Evolutionary conservation across 2,797 vertebrate genomes (phyloP).

Genomic region (Lateolabrax maculatus): DNA sequence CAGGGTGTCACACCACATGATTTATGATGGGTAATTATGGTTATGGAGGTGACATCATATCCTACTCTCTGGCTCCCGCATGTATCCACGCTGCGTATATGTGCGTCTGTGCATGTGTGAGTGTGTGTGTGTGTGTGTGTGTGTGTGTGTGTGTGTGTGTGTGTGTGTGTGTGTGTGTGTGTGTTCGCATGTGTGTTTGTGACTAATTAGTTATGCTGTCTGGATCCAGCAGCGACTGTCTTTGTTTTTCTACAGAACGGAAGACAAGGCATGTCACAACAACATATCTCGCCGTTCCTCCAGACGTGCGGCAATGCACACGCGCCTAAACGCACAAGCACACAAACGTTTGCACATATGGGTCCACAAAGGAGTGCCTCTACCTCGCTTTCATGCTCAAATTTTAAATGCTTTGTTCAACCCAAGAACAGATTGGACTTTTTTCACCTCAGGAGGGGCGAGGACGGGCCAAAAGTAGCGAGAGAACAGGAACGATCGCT

Average conservation of each 20-base stretch:
- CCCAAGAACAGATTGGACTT: constrained; percentile 8
- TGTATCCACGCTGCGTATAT: constrained; percentile 62
- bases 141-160: constrained; percentile 64
- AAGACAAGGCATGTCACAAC: constrained; percentile 83
- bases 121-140: constrained; percentile 31
- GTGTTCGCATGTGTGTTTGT: constrained; percentile 60
- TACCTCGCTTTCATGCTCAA: constrained; percentile 4
- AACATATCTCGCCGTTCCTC: constrained; percentile 75
- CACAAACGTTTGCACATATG: constrained; percentile 43
- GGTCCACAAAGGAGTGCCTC: constrained; percentile 38
- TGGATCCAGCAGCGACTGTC: constrained; percentile 82
- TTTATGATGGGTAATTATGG: constrained; percentile 86
- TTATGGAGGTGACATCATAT: constrained; percentile 85
- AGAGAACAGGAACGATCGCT: constrained; percentile 22
- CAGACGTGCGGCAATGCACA: constrained; percentile 58
- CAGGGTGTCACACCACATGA: constrained; percentile 83
- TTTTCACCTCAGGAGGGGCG: neutral
- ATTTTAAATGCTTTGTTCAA: constrained; percentile 39
- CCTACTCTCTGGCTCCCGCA: constrained; percentile 69
- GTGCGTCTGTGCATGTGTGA: constrained; percentile 35
- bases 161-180: constrained; percentile 31
- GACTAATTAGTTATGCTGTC: constrained; percentile 88
- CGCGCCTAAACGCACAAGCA: constrained; percentile 17
- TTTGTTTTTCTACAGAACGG: constrained; percentile 82
- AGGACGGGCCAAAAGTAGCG: neutral